Percentiles rank a stretch among this genome's conserved stretches.
phyloP scores from a whole-genome alignment of 1,140 invertebrate species.

The Cydia strobilella region DNA sequence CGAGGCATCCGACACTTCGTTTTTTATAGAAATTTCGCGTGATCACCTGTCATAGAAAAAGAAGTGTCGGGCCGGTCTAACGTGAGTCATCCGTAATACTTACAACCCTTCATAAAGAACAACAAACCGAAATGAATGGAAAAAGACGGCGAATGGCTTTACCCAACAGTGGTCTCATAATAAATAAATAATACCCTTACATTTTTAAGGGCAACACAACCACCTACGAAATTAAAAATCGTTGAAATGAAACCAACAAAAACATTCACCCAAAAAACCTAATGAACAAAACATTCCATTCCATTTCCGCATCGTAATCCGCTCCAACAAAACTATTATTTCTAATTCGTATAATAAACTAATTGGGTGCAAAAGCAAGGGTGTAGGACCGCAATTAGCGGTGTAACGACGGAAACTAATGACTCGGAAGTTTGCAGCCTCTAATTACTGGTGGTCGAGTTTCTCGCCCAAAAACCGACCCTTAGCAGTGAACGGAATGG shows the following conservation, averaged over 20 bases:
- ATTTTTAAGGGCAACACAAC: not conserved
- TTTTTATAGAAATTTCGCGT: no score
- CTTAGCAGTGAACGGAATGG: not conserved
- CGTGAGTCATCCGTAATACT: no score
- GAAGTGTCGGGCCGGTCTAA: no score
- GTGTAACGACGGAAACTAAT: constrained; percentile 58
- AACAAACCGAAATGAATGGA: no score
- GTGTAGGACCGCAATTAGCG: constrained; percentile 56
- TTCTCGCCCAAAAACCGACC: constrained; percentile 16
- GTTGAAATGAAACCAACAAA: not conserved
- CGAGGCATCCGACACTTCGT: no score
- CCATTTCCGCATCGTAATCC: not conserved
- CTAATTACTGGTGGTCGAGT: constrained; percentile 40
- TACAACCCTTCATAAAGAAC: no score
- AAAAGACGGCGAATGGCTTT: no score
- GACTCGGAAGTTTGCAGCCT: constrained; percentile 47
- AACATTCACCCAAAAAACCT: not conserved
- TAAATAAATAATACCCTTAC: not conserved
- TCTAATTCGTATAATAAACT: constrained; percentile 39
- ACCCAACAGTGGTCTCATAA: not conserved
- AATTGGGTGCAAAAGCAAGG: constrained; percentile 51
- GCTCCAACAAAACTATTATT: constrained; percentile 20
- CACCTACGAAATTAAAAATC: not conserved
- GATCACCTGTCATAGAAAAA: no score
- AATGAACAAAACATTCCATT: constrained; percentile 14